Evolutionary conservation across 2,113 vertebrate genomes (phyloP), one percentile per base, ranked within the genome.

Genomic region (Corythornis cristatus): DNA sequence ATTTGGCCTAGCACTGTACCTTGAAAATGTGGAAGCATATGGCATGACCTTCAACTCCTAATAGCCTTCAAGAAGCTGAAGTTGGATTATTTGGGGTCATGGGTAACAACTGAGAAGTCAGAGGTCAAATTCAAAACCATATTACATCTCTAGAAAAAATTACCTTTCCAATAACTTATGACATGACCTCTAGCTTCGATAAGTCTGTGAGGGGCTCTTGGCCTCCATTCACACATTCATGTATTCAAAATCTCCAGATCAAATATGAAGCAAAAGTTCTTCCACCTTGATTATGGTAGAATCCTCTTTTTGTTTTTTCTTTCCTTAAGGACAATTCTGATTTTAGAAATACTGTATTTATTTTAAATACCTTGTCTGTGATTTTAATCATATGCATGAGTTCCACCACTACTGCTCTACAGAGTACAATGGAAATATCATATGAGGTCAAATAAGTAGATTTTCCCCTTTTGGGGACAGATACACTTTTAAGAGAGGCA

Each of bases 81-180:
- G 88, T 81, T 75, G 83, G 95, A 95, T 92, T 96, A 93, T 94
- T 67, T 68, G 70, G 60, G 92, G 92, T 94, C 95, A 81, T 23
- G 92, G 60, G 84, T 96, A 78, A 88, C 89, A 94, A 75, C 62
- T 79, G 43, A 73, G 70, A 94, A 87, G 86, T 75, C 89, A 89
- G 15, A 96, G 96, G 96, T 97, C 94, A 95, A 94, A 93, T 82
- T 92, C 88, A 97, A 95, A 89, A 57, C 86, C 74, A 75, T 66
- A 96, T 93, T 96, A 91, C 42, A 80, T 75, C 90, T 42, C 75
- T 83, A 93, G 70, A 82, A 81, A 74, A 97, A 96, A 93, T 90
- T 81, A 51, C 88, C 85, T 95, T 96, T 93, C 76, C 75, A 93
- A 84, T 88, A 93, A 58, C 71, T 96, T 88, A 35, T 50, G 89